These are phyloP conservation scores for Mesembrinibis cayennensis DNA, from an alignment of 2,113 vertebrate genomes.

Conservation along the genomic window DNA sequence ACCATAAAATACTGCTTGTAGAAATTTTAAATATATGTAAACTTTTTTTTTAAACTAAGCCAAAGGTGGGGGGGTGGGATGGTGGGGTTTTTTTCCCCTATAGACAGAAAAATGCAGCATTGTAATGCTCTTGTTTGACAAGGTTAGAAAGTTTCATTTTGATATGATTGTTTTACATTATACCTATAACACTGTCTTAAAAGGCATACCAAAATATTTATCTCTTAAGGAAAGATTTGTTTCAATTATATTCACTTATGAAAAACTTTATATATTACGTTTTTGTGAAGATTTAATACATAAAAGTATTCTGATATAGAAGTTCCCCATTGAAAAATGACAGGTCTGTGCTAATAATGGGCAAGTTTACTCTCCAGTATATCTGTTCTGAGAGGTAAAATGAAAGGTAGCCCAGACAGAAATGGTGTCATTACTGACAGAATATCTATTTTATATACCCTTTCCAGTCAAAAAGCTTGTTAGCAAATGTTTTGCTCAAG, in stretches of 20 bases:
- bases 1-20: background rate
- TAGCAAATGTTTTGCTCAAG: background rate
- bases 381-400: background rate
- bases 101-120: background rate
- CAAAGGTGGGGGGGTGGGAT: accelerated
- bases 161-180: background rate
- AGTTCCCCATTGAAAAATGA: background rate
- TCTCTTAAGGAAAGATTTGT: background rate
- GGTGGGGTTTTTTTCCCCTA: accelerated
- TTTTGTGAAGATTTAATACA: background rate
- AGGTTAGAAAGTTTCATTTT: background rate
- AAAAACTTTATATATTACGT: background rate
- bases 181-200: background rate
- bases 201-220: background rate
- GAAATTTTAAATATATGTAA: background rate
- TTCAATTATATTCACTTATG: background rate
- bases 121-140: background rate
- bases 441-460: background rate
- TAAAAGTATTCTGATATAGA: background rate
- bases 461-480: background rate
- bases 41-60: background rate
- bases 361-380: background rate
- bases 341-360: background rate
- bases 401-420: background rate
- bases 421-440: background rate